Evolutionary conservation across 2,113 vertebrate species (phyloP), one percentile per base, ranked within the genome.

Genomic region (Ctenodactylus gundi): DNA sequence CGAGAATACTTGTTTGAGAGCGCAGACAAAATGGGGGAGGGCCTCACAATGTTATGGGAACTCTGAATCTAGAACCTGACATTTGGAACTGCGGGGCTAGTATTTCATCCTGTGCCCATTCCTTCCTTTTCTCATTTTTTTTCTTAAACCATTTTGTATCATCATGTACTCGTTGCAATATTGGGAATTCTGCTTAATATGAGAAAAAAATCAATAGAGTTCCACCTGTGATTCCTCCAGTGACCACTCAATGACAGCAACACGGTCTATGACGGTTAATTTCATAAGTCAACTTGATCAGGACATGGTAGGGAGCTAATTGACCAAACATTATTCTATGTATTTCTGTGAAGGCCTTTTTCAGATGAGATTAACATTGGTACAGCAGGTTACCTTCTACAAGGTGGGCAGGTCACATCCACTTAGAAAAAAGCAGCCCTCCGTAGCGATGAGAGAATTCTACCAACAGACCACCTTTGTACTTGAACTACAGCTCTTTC

Each of bases 81-180:
- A 44, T 5, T 46, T 75, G 77, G 75, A 92, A 10, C 36, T 58
- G 31, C 0, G 44, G n/a, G 31, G 21, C 60, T 58, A 55, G 8
- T 49, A 15, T n/a, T 46, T 81, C 23, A 11, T 36, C 46, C 9
- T 6, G 14, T 14, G 13, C 20, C 20, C 25, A 10, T 6, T 4
- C 4, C 25, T 20, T 6, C 0, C 25, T 3, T 5, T 21, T 57
- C 15, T 6, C 0, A 18, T 3, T 5, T 21, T 57, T 68, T n/a
- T 46, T 6, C 60, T 76, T 41, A n/a, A 72, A 25, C 31, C 8
- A n/a, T 17, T 58, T 36, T 41, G 34, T 49, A 20, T 78, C 39
- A 31, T 68, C 67, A 34, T 70, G 8, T n/a, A n/a, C 5, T 27
- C 1, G 13, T 21, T 44, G 34, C 4, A 17, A 44, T 17, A 36